Percentiles rank a stretch among this genome's conserved stretches.
phyloP scores from a whole-genome alignment of 2,797 vertebrate genomes.

The Periparus ater region DNA sequence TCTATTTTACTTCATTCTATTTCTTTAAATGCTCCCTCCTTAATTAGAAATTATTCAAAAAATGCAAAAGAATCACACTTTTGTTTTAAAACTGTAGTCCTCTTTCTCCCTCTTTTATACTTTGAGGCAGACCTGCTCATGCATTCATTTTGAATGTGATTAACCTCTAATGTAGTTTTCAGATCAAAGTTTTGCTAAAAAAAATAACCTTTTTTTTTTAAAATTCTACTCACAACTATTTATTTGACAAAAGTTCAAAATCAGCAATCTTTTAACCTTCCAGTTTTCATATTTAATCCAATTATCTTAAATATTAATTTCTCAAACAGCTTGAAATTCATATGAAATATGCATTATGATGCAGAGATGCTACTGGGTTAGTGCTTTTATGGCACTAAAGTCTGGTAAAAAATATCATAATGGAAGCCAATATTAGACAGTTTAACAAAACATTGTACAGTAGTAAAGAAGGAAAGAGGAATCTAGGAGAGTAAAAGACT shows the following conservation, averaged over 20 bases:
- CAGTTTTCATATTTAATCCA: not conserved
- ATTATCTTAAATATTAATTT: constrained; percentile 19
- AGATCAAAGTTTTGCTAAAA: not conserved
- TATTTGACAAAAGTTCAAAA: not conserved
- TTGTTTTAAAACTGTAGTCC: not conserved
- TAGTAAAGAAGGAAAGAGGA: not conserved
- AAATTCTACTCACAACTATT: not conserved
- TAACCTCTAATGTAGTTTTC: not conserved
- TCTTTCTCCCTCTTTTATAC: not conserved
- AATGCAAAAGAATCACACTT: not conserved
- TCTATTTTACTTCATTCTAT: not conserved
- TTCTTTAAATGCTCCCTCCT: not conserved
- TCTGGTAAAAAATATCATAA: not conserved
- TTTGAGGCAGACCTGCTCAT: not conserved
- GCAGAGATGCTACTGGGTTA: not conserved
- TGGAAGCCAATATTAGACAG: not conserved
- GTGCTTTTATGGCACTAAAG: not conserved
- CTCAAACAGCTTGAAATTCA: not conserved
- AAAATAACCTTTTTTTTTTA: not conserved
- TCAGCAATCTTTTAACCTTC: not conserved
- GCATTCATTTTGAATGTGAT: not conserved
- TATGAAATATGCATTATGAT: not conserved
- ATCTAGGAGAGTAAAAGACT: not conserved
- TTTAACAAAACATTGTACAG: not conserved
- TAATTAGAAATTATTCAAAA: not conserved